Base-by-base conservation (phyloP, 2,797 vertebrate species). In the Huso huso region DNA sequence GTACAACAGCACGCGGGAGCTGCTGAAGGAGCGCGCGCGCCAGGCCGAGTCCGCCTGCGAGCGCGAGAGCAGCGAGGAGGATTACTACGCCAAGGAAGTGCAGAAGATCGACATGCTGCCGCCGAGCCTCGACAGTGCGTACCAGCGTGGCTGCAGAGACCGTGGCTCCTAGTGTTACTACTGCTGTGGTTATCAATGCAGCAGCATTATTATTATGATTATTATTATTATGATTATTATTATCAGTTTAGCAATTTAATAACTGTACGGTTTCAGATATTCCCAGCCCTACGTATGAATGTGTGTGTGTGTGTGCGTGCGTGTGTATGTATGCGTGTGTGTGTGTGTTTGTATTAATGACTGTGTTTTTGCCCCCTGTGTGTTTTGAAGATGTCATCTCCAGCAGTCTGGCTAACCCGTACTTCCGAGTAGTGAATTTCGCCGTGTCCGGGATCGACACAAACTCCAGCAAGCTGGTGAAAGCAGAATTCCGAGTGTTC, bases 61-160 rank as follows among this genome's bases (percentile, higher is more conserved):
- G 57, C 85, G 86, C 57, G 88, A 91, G 77, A 88, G 89, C 79
- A 89, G 89, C 74, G 91, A 92, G 73, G 87, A 92, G 73, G 90
- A 93, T 12, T 93, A 93, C 66, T 92, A 93, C 0, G 91, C 91
- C 11, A 93, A 93, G 72, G 91, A 93, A 78, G 88, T 93, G 71
- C 87, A 88, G 70, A 82, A 90, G 61, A 83, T 93, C 8, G 87
- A 92, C 71, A 87, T 92, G 90, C 61, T 77, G 65, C 82, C 88
- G 0, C 81, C 73, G 1, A 88, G 82, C 64, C 77, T 85, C 0
- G 74, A 88, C 61, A 93, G 91, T 92, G 79, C 91, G 91, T 85
- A 10, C 7, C 10, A 9, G 11, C n/a, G 7, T 11, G 2, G 11
- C 4, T 6, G 10, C 62, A 48, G 6, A 8, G 9, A 13, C 1